Conservation (phyloP, 2,888 invertebrate species). For the Melieria crassipennis region DNA sequence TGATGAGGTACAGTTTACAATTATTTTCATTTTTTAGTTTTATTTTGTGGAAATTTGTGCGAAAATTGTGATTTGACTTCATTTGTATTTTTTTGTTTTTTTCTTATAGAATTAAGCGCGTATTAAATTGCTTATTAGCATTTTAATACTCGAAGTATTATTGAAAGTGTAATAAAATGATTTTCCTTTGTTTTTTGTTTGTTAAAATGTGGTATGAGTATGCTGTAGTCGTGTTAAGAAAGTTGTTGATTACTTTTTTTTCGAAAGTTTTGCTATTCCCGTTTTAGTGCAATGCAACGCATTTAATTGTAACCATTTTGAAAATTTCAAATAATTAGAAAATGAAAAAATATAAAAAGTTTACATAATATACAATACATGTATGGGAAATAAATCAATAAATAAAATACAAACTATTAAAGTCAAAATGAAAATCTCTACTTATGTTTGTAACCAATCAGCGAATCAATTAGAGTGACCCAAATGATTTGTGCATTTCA, state of each 20-base stretch:
- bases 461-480: too few species aligned
- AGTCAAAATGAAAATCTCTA: too few species aligned
- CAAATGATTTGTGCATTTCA: too few species aligned
- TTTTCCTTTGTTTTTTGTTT: constrained; percentile 16
- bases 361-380: not conserved
- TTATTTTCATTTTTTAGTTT: constrained; percentile 1
- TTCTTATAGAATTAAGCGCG: constrained; percentile 14
- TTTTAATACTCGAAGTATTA: constrained; percentile 21
- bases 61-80: not conserved
- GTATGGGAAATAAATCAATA: not conserved
- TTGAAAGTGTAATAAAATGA: constrained; percentile 23
- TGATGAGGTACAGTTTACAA: not conserved
- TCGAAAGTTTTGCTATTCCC: constrained; percentile 4
- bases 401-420: not conserved
- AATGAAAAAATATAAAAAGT: constrained; percentile 5
- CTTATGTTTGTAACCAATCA: too few species aligned
- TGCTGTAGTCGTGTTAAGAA: not conserved
- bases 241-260: constrained; percentile 20
- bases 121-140: too few species aligned
- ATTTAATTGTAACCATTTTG: not conserved
- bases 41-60: constrained; percentile 9
- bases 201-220: constrained; percentile 7
- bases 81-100: constrained; percentile 8
- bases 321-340: not conserved
- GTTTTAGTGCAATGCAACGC: constrained; percentile 13